phyloP scores from a whole-genome alignment of 2,888 invertebrate genomes.

The Chirona hameri region DNA sequence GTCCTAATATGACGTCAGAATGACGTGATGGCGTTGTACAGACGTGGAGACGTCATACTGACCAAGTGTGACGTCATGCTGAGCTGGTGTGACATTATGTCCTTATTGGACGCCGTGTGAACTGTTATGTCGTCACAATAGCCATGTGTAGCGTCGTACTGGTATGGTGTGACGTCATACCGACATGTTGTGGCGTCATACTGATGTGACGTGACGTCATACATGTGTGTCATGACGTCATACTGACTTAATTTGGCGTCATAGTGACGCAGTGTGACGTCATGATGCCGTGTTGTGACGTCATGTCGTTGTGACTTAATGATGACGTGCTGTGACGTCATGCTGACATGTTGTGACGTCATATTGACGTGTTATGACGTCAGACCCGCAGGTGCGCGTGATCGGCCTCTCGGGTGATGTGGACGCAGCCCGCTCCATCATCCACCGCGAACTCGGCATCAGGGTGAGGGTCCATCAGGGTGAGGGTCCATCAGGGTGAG shows the following conservation, averaged over 20 bases:
- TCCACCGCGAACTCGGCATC: background rate
- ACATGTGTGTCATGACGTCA: background rate
- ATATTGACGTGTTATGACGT: background rate
- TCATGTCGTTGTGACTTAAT: background rate
- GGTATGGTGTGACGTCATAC: background rate
- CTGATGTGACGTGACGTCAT: background rate
- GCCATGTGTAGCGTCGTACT: background rate
- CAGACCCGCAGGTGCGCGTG: slow-evolving; percentile 2
- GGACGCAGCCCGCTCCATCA: background rate
- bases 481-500: too few species aligned
- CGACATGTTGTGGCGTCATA: background rate
- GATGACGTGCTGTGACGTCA: background rate
- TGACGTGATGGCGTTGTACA: background rate
- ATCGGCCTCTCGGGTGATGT: background rate
- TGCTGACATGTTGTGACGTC: background rate
- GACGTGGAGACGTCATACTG: background rate
- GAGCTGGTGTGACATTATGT: too few species aligned
- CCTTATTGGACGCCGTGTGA: background rate
- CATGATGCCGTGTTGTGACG: background rate
- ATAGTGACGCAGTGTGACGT: background rate
- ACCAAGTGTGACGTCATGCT: background rate
- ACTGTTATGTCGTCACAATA: background rate
- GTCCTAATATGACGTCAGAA: too few species aligned
- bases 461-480: background rate
- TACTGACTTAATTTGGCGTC: background rate